A percentile compares a stretch with the other conserved stretches of the same genome.
Evolutionary conservation across 2,113 vertebrate genomes (phyloP).

Genomic region (Junco hyemalis): DNA sequence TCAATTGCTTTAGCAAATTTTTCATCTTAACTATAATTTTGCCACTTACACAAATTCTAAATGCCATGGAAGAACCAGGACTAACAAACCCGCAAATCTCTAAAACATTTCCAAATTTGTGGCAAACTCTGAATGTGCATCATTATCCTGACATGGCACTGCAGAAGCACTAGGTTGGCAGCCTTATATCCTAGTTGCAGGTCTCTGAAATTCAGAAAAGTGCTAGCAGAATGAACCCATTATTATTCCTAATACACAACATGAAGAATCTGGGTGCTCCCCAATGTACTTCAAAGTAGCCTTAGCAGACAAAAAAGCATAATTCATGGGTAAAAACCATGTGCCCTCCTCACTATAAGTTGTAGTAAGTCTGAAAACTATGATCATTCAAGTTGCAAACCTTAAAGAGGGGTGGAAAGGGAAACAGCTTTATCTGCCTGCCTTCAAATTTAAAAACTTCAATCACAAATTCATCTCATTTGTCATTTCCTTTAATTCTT

Average conservation of each 20-base stretch:
- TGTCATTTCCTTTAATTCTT: neutral
- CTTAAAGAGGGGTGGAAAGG: neutral
- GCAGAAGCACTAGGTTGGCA: neutral
- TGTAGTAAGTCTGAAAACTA: neutral
- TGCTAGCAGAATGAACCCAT: neutral
- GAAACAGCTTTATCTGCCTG: neutral
- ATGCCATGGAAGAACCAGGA: neutral
- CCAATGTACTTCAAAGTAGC: neutral
- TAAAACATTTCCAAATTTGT: neutral
- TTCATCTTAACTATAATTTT: neutral
- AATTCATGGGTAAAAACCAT: neutral
- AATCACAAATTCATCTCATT: neutral
- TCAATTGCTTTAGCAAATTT: conserved; percentile 6
- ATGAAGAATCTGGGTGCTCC: neutral
- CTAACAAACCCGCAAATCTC: neutral
- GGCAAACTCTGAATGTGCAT: neutral
- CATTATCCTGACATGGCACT: neutral
- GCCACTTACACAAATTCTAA: neutral
- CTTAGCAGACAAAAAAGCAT: neutral
- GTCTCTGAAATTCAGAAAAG: neutral
- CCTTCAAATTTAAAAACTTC: neutral
- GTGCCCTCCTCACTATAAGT: neutral
- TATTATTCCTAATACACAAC: neutral
- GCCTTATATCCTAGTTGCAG: neutral
- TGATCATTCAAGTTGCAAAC: neutral